phyloP scores from a whole-genome alignment of 2,113 vertebrate species.

The Origma solitaria region DNA sequence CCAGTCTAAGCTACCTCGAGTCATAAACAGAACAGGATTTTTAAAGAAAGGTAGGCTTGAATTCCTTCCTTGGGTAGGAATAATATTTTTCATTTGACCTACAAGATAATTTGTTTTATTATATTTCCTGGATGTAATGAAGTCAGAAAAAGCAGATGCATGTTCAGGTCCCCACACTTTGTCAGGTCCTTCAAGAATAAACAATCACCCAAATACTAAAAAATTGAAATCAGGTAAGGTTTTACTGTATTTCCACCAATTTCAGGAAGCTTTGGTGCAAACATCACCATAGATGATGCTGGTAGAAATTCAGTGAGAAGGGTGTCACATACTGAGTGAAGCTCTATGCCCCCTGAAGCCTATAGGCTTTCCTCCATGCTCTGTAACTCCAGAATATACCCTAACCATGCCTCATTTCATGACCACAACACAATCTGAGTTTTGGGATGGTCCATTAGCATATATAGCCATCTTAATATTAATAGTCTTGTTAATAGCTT shows the following conservation, averaged over 20 bases:
- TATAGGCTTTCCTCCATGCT: not conserved
- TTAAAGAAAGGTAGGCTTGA: not conserved
- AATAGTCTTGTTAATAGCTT: not conserved
- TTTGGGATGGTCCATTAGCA: not conserved
- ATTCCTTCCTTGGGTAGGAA: not conserved
- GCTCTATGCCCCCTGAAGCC: not conserved
- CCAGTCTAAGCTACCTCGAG: not conserved
- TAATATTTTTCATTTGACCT: not conserved
- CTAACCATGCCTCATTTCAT: not conserved
- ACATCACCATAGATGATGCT: not conserved
- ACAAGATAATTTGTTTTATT: not conserved
- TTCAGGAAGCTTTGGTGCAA: not conserved
- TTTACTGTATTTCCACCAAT: not conserved
- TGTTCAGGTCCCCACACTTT: not conserved
- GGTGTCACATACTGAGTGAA: not conserved
- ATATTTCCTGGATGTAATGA: not conserved
- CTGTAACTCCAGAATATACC: not conserved
- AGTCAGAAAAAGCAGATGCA: not conserved
- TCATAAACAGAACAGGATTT: not conserved
- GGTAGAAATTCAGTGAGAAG: not conserved
- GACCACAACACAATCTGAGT: not conserved
- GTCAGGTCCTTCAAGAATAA: not conserved
- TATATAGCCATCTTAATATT: not conserved
- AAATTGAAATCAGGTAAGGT: not conserved
- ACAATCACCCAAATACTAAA: not conserved